These are phyloP conservation scores for Matsumurasca onukii DNA, from an alignment of 1,140 invertebrate species.

Conservation along the genomic window DNA sequence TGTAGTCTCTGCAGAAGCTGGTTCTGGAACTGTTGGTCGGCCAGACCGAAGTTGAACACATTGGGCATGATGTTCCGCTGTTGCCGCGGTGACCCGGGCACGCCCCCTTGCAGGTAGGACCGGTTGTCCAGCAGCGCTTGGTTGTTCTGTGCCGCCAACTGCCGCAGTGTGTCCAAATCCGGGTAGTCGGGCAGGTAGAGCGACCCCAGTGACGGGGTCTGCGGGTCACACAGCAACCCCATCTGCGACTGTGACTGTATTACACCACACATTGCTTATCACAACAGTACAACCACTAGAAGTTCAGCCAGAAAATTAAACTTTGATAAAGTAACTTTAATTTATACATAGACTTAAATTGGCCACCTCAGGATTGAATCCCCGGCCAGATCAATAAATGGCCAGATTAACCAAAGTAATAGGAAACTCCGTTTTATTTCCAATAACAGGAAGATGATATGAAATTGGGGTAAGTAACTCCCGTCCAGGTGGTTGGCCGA, in stretches of 20 bases:
- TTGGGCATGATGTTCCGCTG: slow-evolving; percentile 30
- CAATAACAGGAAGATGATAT: no score
- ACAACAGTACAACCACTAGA: no score
- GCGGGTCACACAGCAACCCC: slow-evolving; percentile 41
- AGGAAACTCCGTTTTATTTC: no score
- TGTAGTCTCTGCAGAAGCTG: slow-evolving; percentile 60
- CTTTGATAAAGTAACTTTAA: no score
- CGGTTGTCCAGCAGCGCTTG: slow-evolving; percentile 35
- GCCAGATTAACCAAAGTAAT: no score
- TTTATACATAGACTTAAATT: no score
- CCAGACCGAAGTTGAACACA: slow-evolving; percentile 37
- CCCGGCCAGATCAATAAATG: no score
- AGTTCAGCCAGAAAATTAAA: no score
- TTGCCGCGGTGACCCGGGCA: slow-evolving; percentile 36
- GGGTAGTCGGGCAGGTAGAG: slow-evolving; percentile 44
- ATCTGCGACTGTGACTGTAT: slow-evolving; percentile 12
- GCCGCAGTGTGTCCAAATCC: slow-evolving; percentile 41
- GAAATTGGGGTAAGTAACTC: no score
- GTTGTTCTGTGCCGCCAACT: slow-evolving; percentile 33
- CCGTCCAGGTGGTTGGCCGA: no score
- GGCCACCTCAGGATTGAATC: no score
- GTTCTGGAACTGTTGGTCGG: slow-evolving; percentile 53
- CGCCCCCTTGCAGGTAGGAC: slow-evolving; percentile 20
- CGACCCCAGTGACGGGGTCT: slow-evolving; percentile 41
- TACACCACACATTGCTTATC: no score